Base-by-base conservation (phyloP, 2,113 vertebrate genomes). In the Chaetura pelagica region DNA sequence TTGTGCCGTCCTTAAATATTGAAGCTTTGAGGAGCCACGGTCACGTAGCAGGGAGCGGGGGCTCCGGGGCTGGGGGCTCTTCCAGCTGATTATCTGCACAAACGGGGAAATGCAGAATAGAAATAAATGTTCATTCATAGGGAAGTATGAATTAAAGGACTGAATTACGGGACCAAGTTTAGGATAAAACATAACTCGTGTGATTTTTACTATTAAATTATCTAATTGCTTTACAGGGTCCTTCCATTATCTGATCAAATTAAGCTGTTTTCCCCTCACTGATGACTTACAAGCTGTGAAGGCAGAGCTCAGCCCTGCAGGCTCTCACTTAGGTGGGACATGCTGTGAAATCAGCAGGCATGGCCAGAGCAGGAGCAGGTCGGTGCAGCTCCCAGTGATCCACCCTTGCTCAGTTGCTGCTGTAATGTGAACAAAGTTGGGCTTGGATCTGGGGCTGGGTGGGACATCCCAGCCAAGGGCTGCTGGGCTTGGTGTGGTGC, bases 301-400 rank as follows among this genome's bases (percentile, higher is more conserved):
- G 1, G 1, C 1, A 12, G n/a, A n/a, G 24, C 21, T 82, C 8
- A 5, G 42, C 30, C 30, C 48, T 46, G 62, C 48, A 20, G 72
- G 29, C 29, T 10, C 18, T 23, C 2, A 0, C 30, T 4, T 4
- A 9, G 48, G 46, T 16, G 52, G 67, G 29, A 27, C 8, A 44
- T 34, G 19, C 52, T 2, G 0, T 15, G 62, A 27, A 1, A 15
- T 2, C 4, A 1, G 13, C 23, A 1, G 1, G 15, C 23, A 3
- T 0, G 1, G 40, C 35, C 1, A 0, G 13, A 21, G 51, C 38
- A 26, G 51, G 51, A 27, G 3, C 2, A 3, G 48, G 18, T 32
- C 48, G 34, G 27, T 14, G 2, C 19, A 4, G 2, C 20, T 35
- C 10, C 1, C 16, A 6, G 20, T 4, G 1, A 7, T 29, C 32